A percentile compares a stretch with the other conserved stretches of the same genome.
Conservation (phyloP, 2,888 invertebrate genomes). For the Caenorhabditis japonica region DNA sequence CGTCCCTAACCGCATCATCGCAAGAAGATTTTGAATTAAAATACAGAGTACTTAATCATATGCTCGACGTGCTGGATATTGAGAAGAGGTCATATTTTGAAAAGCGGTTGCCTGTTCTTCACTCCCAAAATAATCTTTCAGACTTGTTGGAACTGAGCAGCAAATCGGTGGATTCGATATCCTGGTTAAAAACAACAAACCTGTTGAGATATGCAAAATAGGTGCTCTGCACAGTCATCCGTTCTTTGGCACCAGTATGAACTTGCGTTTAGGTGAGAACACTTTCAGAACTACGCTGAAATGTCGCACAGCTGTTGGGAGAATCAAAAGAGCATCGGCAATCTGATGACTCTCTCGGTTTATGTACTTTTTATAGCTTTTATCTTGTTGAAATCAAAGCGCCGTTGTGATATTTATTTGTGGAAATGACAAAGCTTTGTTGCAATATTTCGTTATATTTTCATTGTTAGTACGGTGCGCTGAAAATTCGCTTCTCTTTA, state of each 20-base stretch:
- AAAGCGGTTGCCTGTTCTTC: neutral
- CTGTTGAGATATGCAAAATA: slow-evolving; percentile 54
- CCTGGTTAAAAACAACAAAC: slow-evolving; percentile 80
- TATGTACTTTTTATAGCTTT: neutral
- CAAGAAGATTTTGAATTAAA: slow-evolving; percentile 82
- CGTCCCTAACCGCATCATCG: slow-evolving; percentile 81
- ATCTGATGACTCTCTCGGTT: neutral
- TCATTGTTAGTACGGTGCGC: too few relatives aligned
- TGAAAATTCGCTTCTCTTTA: too few relatives aligned
- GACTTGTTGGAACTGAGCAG: slow-evolving; percentile 81
- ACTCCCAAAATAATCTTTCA: slow-evolving; percentile 51
- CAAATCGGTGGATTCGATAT: slow-evolving; percentile 82
- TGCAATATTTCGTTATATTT: too few relatives aligned
- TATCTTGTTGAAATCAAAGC: neutral
- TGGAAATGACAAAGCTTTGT: too few relatives aligned
- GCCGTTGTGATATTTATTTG: too few relatives aligned
- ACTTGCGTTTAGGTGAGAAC: slow-evolving; percentile 61
- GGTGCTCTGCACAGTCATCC: slow-evolving; percentile 21
- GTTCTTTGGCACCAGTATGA: slow-evolving; percentile 56
- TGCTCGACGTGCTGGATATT: slow-evolving; percentile 81
- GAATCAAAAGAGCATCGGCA: too few relatives aligned
- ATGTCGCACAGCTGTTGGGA: too few relatives aligned
- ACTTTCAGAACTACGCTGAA: slow-evolving; percentile 10
- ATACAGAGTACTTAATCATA: slow-evolving; percentile 81
- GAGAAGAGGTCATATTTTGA: slow-evolving; percentile 78